Evolutionary conservation across 2,797 vertebrate species (phyloP).

Genomic region (Cryptoprocta ferox): DNA sequence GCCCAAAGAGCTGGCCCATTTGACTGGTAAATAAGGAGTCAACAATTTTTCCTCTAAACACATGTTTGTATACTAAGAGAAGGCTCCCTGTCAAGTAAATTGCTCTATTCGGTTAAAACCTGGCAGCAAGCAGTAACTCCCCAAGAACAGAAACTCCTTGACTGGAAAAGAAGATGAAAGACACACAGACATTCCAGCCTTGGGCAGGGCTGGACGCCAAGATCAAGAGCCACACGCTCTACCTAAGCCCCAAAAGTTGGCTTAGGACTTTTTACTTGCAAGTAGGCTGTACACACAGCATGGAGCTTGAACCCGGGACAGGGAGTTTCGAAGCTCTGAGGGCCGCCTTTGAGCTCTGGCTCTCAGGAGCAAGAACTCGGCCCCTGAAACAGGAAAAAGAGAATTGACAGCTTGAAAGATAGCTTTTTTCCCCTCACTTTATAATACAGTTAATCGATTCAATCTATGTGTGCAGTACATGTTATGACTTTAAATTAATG

Average conservation of each 20-base stretch:
- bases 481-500: background rate
- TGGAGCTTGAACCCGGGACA: background rate
- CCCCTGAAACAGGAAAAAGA: background rate
- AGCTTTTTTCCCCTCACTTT: background rate
- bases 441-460: background rate
- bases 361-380: background rate
- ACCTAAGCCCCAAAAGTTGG: background rate
- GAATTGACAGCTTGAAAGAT: background rate
- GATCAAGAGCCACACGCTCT: background rate
- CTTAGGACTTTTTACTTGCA: background rate
- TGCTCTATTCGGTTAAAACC: background rate
- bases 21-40: background rate
- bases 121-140: background rate
- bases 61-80: background rate
- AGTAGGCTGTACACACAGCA: background rate
- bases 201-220: background rate
- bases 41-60: background rate
- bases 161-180: background rate
- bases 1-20: background rate
- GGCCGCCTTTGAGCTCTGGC: background rate
- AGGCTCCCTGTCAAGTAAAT: background rate
- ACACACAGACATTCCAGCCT: background rate
- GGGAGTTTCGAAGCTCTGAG: background rate
- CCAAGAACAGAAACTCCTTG: background rate
- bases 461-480: background rate